phyloP scores from a whole-genome alignment of 2,888 invertebrate genomes.

The Lysandra bellargus region DNA sequence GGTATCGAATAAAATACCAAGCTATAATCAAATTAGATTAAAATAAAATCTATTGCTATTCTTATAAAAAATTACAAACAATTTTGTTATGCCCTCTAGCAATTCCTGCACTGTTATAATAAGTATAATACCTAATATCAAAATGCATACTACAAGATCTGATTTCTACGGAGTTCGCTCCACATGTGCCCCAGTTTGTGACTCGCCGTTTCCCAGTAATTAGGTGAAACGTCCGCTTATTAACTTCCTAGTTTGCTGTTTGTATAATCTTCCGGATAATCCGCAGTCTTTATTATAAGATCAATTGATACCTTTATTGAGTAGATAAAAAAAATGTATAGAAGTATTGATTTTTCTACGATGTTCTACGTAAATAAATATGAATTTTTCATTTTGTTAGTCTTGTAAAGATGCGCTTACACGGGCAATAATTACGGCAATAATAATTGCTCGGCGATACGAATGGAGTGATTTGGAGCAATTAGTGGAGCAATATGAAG shows the following conservation, averaged over 20 bases:
- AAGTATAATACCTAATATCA: not conserved
- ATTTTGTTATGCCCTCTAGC: not conserved
- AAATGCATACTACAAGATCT: not conserved
- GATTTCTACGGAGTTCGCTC: not conserved
- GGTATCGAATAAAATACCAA: no score
- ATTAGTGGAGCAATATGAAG: no score
- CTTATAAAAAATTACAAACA: not conserved
- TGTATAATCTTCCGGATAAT: not conserved
- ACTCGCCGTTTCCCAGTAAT: not conserved
- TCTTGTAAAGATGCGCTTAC: no score
- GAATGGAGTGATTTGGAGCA: no score
- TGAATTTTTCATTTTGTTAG: no score
- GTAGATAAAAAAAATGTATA: not conserved
- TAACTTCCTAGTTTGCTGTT: not conserved
- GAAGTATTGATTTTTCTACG: not conserved
- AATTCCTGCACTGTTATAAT: not conserved
- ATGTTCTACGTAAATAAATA: no score
- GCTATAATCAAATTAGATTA: no score
- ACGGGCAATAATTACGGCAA: no score
- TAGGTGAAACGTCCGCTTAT: conserved; percentile 17
- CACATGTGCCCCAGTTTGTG: not conserved
- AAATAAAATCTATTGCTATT: not conserved
- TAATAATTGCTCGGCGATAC: no score
- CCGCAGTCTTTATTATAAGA: not conserved
- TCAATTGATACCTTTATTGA: not conserved